Percentiles rank a stretch among this genome's conserved stretches.
Conservation (phyloP, 1,140 invertebrate genomes). For the Rhagoletis pomonella region DNA sequence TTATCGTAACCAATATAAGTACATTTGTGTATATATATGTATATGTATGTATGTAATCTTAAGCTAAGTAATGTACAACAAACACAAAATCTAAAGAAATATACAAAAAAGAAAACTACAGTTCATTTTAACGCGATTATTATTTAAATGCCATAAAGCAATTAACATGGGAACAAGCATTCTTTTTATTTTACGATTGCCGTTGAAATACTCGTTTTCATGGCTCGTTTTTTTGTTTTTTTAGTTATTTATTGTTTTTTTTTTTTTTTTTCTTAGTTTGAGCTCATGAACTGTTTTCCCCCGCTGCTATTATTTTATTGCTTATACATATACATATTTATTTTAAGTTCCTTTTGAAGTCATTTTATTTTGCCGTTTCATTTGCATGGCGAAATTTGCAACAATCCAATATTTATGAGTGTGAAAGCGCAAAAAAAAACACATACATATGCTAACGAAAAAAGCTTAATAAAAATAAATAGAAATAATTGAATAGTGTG, state of each 20-base stretch:
- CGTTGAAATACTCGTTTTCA: neutral
- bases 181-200: neutral
- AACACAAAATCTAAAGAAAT: neutral
- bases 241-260: neutral
- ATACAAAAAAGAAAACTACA: no score
- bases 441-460: neutral
- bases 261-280: neutral
- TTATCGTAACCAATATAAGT: no score
- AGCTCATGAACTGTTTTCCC: no score
- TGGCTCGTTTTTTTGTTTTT: neutral
- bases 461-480: neutral
- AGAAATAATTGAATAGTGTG: neutral
- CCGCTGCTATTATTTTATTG: neutral
- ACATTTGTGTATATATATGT: no score
- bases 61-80: neutral
- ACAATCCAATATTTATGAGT: neutral
- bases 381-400: slow-evolving; percentile 24
- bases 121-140: neutral
- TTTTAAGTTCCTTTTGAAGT: slow-evolving; percentile 18
- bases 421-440: neutral
- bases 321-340: neutral
- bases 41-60: no score
- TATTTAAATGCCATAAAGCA: slow-evolving; percentile 1
- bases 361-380: neutral
- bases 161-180: neutral